These are phyloP conservation scores for Matsumyia berberina DNA, from an alignment of 2,888 invertebrate species.

Conservation along the genomic window DNA sequence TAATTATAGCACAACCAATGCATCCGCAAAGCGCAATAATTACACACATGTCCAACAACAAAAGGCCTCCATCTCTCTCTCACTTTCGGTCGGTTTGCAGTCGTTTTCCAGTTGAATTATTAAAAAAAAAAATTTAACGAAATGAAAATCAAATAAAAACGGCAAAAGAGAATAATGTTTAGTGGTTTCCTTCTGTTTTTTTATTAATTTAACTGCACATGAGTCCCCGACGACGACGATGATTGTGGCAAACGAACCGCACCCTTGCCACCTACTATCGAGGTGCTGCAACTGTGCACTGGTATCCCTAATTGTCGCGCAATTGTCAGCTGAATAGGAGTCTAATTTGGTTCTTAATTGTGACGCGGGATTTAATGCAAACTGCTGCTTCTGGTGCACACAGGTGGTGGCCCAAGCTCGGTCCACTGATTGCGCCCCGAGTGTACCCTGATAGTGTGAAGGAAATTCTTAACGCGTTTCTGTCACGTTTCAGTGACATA, in stretches of 20 bases:
- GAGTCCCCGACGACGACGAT: constrained; percentile 5
- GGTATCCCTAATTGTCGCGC: constrained; percentile 46
- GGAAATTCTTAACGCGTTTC: constrained; percentile 44
- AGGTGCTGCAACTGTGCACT: not conserved
- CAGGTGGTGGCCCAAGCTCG: constrained; percentile 27
- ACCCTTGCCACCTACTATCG: constrained; percentile 23
- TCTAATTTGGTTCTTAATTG: constrained; percentile 66
- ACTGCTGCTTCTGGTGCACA: too few species aligned
- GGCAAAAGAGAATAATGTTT: constrained; percentile 28
- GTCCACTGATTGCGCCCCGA: constrained; percentile 37
- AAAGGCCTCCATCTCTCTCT: too few species aligned
- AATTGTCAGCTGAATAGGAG: constrained; percentile 57
- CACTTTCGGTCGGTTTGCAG: constrained; percentile 30
- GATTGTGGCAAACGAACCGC: constrained; percentile 52
- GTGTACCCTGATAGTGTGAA: constrained; percentile 47
- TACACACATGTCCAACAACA: constrained; percentile 49
- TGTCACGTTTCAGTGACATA: constrained; percentile 63
- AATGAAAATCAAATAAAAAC: constrained; percentile 41
- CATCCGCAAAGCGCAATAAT: constrained; percentile 71
- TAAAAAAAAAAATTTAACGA: constrained; percentile 38
- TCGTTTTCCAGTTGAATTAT: constrained; percentile 57
- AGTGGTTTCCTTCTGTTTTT: constrained; percentile 4
- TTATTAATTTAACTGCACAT: constrained; percentile 21
- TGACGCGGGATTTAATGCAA: constrained; percentile 60
- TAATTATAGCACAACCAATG: constrained; percentile 71